Evolutionary conservation across 2,888 invertebrate genomes (phyloP).

Genomic region (Mayetiola destructor): DNA sequence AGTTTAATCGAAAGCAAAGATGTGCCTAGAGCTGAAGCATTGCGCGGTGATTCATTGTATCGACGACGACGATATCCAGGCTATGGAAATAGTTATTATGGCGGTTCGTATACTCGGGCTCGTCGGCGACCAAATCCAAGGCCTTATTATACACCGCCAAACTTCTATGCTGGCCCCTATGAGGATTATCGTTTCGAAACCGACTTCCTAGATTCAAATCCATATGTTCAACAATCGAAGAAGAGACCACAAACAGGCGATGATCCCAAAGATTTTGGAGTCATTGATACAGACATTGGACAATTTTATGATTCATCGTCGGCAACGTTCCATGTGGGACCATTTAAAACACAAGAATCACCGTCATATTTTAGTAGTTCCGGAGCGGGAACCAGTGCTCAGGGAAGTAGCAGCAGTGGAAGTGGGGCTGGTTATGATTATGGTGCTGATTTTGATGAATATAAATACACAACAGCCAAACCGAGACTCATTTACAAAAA

Average conservation of each 20-base stretch:
- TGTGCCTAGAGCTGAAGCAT: neutral
- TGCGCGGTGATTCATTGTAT: neutral
- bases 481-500: neutral
- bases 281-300: neutral
- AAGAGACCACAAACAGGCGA: neutral
- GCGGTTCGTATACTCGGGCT: neutral
- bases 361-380: neutral
- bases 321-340: neutral
- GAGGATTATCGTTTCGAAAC: slow-evolving; percentile 3
- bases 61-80: neutral
- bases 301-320: neutral
- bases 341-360: neutral
- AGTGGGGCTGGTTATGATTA: neutral
- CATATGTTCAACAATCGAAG: neutral
- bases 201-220: neutral
- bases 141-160: neutral
- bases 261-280: neutral
- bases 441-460: neutral
- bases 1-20: neutral
- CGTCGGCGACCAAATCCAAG: slow-evolving; percentile 3
- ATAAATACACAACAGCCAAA: neutral
- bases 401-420: neutral
- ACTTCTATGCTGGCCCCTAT: neutral
- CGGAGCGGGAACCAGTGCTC: neutral
- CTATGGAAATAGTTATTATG: neutral